These are phyloP conservation scores for Dicyrtoma fusca DNA, from an alignment of 2,888 invertebrate species.

Conservation along the genomic window DNA sequence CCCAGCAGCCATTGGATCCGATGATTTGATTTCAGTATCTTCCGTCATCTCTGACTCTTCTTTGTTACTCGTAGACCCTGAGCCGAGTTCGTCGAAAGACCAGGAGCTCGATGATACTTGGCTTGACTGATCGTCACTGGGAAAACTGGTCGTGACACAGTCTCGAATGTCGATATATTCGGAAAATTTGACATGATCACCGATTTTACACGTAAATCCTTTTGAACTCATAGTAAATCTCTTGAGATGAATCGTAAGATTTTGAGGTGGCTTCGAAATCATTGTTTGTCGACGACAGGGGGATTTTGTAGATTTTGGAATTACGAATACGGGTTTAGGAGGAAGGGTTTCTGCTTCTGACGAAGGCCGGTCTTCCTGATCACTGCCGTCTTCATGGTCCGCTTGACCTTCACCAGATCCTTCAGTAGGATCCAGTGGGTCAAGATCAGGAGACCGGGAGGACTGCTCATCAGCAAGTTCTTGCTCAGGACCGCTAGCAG, in stretches of 20 bases:
- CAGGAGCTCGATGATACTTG: background rate
- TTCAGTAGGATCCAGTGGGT: background rate
- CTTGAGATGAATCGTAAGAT: constrained; percentile 93
- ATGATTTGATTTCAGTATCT: background rate
- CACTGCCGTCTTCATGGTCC: constrained; percentile 10
- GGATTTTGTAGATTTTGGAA: constrained; percentile 32
- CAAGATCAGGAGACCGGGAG: no score
- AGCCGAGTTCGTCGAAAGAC: constrained; percentile 18
- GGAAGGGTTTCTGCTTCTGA: background rate
- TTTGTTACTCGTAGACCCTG: background rate
- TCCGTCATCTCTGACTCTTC: constrained; percentile 23
- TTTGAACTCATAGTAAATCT: constrained; percentile 82
- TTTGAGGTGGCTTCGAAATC: constrained; percentile 87
- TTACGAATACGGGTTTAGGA: constrained; percentile 2
- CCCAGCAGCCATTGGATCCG: background rate
- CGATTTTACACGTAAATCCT: constrained; percentile 76
- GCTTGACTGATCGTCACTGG: background rate
- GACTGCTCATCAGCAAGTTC: no score
- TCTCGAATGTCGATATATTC: constrained; percentile 35
- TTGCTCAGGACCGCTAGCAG: background rate
- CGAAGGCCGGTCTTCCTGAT: background rate
- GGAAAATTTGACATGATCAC: constrained; percentile 82
- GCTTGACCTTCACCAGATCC: background rate
- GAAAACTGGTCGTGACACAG: constrained; percentile 9
- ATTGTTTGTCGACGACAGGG: constrained; percentile 73